Conservation (phyloP, 2,888 invertebrate species). For the Nasonovia ribisnigri region DNA sequence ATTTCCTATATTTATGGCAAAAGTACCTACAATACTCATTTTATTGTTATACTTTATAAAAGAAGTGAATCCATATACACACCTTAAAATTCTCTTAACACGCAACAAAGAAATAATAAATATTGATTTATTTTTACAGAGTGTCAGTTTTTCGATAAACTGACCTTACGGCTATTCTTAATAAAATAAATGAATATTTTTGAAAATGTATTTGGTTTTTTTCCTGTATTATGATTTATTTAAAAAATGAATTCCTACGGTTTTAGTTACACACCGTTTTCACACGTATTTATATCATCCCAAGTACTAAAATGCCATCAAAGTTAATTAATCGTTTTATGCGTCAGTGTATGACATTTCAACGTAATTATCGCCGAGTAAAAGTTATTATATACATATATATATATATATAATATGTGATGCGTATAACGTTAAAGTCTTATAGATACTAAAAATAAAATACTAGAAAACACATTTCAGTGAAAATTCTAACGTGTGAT, state of each 20-base stretch:
- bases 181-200: neutral
- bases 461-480: neutral
- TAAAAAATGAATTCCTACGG: neutral
- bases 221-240: neutral
- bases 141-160: neutral
- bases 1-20: neutral
- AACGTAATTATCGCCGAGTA: neutral
- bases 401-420: neutral
- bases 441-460: slow-evolving; percentile 8
- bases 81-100: neutral
- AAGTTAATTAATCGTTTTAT: neutral
- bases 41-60: neutral
- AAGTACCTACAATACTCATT: neutral
- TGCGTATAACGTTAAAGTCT: neutral
- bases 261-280: neutral
- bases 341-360: neutral
- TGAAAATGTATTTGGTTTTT: neutral
- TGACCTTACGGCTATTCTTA: neutral
- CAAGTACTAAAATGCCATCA: neutral
- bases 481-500: neutral
- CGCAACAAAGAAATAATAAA: slow-evolving; percentile 21
- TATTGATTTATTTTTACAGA: slow-evolving; percentile 19
- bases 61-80: neutral
- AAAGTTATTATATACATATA: neutral
- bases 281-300: neutral